Evolutionary conservation across 2,797 vertebrate genomes (phyloP), one percentile per base, ranked within the genome.

Genomic region (Sebastes jordani): DNA sequence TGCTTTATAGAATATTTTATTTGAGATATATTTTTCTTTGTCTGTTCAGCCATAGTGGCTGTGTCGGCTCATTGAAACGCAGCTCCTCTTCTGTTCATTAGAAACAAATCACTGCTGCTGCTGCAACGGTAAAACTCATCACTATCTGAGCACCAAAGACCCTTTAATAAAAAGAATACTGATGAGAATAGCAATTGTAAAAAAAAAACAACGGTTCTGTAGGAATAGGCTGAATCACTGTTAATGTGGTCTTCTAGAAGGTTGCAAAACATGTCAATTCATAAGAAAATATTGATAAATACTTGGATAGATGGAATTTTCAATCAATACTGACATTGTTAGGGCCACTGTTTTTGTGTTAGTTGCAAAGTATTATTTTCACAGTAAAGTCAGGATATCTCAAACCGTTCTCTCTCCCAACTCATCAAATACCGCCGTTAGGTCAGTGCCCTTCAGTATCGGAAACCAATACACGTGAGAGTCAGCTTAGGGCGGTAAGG

Each of bases 61-160:
- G 18, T 0, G 30, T 52, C 2, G 2, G 18, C 42, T 81, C 70
- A 71, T 58, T 66, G 60, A 36, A 20, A 69, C 11, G 32, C 59
- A 73, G 66, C 69, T 69, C 67, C n/a, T 74, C 58, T 52, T 62
- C 60, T 74, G 34, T 64, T 71, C 64, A 68, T 68, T 55, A 56
- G 52, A 74, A 78, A 86, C 65, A 69, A 76, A 77, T 72, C 55
- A 25, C 11, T 23, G 55, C 80, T 10, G 72, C 64, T 16, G 38
- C 76, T 22, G 66, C 49, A 55, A 22, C 66, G 58, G 76, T 80
- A 70, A 52, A 76, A 61, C 74, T 70, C 82, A 73, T 80, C 68
- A 32, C 36, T n/a, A 11, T 55, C 23, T 49, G 60, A 76, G 59
- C 30, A 72, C n/a, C 49, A 16, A 14, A 71, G 66, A 89, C 11